Conservation (phyloP, 1,140 invertebrate species). For the Sminthurides bifidus region DNA sequence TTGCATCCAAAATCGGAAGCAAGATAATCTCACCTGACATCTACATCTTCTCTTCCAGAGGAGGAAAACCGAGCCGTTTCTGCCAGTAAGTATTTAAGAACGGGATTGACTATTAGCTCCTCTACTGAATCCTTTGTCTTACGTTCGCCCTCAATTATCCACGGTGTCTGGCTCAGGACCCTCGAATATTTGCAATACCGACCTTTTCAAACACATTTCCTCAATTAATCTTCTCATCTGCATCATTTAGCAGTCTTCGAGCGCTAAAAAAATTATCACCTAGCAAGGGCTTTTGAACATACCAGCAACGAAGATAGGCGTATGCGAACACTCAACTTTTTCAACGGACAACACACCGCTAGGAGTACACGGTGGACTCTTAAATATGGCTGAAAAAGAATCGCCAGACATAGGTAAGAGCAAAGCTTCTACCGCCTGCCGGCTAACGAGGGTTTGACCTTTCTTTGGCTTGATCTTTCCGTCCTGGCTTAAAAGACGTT, state of each 20-base stretch:
- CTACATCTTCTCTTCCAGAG: slow-evolving; percentile 89
- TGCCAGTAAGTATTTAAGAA: slow-evolving; percentile 42
- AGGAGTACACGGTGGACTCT: slow-evolving; percentile 15
- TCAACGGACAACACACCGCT: slow-evolving; percentile 6
- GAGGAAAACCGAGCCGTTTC: slow-evolving; percentile 61
- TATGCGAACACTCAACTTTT: slow-evolving; percentile 15
- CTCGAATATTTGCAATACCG: slow-evolving; percentile 81
- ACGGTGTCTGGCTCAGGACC: slow-evolving; percentile 81
- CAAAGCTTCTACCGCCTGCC: slow-evolving; percentile 10
- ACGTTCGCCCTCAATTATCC: slow-evolving; percentile 71
- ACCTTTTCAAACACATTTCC: slow-evolving; percentile 38
- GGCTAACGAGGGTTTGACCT: background rate
- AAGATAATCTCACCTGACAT: slow-evolving; percentile 46
- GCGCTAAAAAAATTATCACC: background rate
- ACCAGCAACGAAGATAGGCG: slow-evolving; percentile 26
- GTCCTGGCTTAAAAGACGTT: background rate
- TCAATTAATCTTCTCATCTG: background rate
- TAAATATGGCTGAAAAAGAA: slow-evolving; percentile 11
- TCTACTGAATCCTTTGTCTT: slow-evolving; percentile 77
- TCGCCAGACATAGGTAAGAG: slow-evolving; percentile 1
- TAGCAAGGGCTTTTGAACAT: background rate
- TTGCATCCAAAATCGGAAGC: slow-evolving; percentile 2
- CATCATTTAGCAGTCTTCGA: background rate
- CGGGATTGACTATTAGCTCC: slow-evolving; percentile 63
- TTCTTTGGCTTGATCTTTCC: background rate